Evolutionary conservation across 2,888 invertebrate genomes (phyloP).

Genomic region (Pseudococcus jackbeardsleyi): DNA sequence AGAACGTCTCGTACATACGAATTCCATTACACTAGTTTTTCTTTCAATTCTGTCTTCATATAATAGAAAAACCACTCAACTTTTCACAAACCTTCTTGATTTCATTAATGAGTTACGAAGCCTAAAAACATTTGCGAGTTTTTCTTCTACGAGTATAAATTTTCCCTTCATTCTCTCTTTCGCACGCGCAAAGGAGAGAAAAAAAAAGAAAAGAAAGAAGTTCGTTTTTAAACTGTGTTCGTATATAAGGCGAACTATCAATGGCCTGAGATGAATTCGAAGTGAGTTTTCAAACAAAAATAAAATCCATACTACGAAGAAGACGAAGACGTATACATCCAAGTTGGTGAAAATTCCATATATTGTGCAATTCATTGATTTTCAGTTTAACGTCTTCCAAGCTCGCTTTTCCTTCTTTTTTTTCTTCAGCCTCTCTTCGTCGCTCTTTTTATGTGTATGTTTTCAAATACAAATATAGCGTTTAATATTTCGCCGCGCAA

Average conservation of each 20-base stretch:
- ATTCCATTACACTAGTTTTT: constrained; percentile 4
- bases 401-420: background rate
- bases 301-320: background rate
- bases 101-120: constrained; percentile 24
- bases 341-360: background rate
- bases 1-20: background rate
- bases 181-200: background rate
- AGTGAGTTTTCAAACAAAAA: constrained; percentile 18
- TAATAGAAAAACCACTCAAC: constrained; percentile 13
- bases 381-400: background rate
- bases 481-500: constrained; percentile 25
- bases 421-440: background rate
- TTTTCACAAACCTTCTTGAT: constrained; percentile 20
- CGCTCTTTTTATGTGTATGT: background rate
- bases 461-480: background rate
- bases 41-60: background rate
- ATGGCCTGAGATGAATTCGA: constrained; percentile 23
- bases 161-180: background rate
- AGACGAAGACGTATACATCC: background rate
- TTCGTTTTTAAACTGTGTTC: background rate
- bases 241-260: background rate
- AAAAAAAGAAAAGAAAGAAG: background rate
- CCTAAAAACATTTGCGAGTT: constrained; percentile 20
- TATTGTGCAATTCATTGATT: constrained; percentile 20
- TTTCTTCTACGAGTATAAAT: background rate